Conservation (phyloP, 2,797 vertebrate species). For the Pseudomugil gertrudae region DNA sequence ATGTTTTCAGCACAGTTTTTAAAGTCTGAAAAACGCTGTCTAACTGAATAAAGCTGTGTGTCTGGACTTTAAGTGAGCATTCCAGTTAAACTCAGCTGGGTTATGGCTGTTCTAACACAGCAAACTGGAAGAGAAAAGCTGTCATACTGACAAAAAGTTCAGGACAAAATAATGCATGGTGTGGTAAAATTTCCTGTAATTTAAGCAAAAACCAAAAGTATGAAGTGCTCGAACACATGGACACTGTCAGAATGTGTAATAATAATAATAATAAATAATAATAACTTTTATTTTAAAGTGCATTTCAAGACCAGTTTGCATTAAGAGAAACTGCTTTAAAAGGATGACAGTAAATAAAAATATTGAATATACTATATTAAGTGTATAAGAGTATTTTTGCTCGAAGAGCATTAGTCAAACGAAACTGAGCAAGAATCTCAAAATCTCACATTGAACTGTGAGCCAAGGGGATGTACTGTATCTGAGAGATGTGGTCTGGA, state of each 20-base stretch:
- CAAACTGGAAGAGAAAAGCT: background rate
- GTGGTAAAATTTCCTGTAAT: background rate
- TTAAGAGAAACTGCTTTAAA: too few species aligned
- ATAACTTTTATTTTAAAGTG: too few species aligned
- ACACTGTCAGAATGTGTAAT: background rate
- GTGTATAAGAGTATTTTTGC: background rate
- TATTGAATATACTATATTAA: background rate
- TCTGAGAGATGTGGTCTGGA: conserved; percentile 22
- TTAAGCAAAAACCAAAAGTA: conserved; percentile 2
- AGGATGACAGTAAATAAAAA: too few species aligned
- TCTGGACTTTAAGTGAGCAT: background rate
- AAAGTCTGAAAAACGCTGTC: background rate
- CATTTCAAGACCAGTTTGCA: too few species aligned
- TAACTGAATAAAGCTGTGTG: background rate
- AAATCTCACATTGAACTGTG: background rate
- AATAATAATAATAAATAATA: too few species aligned
- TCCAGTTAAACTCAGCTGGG: background rate
- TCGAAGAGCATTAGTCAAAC: background rate
- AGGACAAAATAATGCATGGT: background rate
- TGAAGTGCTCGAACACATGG: background rate
- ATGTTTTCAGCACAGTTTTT: background rate
- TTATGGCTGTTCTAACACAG: background rate
- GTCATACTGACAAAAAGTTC: background rate
- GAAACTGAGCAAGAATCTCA: background rate
- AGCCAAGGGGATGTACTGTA: background rate